Evolutionary conservation across 2,113 vertebrate species (phyloP).

Genomic region (Leptobrachium ailaonicum): DNA sequence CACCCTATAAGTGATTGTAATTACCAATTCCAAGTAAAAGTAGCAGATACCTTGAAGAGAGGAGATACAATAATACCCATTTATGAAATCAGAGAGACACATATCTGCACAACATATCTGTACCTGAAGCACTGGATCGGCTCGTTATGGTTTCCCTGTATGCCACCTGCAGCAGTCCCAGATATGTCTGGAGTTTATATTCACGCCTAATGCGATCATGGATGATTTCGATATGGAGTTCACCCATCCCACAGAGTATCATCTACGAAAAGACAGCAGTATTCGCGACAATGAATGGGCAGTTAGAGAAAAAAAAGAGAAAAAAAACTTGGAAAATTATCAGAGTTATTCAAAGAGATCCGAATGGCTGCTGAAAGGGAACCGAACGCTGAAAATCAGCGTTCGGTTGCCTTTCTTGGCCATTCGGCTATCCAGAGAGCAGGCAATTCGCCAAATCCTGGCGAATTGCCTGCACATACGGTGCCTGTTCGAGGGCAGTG

Average conservation of each 20-base stretch:
- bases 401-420: too few species aligned
- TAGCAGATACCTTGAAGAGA: too few species aligned
- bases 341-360: neutral
- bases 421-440: too few species aligned
- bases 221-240: conserved; percentile 95
- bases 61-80: too few species aligned
- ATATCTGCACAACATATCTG: neutral
- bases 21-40: too few species aligned
- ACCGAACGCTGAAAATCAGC: too few species aligned
- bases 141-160: conserved; percentile 89
- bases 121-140: conserved; percentile 74
- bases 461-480: too few species aligned
- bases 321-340: neutral
- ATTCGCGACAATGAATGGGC: neutral
- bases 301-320: neutral
- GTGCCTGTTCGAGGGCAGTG: too few species aligned
- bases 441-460: too few species aligned
- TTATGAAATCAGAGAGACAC: too few species aligned
- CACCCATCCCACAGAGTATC: conserved; percentile 96
- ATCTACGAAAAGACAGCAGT: conserved; percentile 66
- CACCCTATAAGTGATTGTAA: too few species aligned
- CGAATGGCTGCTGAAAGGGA: too few species aligned
- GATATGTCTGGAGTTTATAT: conserved; percentile 85
- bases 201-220: conserved; percentile 93
- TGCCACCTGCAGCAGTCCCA: conserved; percentile 91